phyloP scores from a whole-genome alignment of 2,797 vertebrate genomes.

The Rhabdophis nuchalis region DNA sequence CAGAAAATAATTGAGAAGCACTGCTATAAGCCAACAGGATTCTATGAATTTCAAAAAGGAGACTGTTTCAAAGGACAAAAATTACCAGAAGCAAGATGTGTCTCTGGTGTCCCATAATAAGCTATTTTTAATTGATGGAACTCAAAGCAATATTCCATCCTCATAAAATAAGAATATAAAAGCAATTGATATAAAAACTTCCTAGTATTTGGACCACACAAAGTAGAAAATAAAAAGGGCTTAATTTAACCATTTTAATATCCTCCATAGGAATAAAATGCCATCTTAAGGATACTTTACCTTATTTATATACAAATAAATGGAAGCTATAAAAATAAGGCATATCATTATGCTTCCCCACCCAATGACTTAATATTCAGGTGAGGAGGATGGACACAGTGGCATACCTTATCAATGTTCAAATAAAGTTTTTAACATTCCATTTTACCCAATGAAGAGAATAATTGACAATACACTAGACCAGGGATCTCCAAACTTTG shows the following conservation, averaged over 20 bases:
- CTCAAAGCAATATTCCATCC: not conserved
- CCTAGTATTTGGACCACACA: not conserved
- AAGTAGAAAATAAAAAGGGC: not conserved
- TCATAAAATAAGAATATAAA: not conserved
- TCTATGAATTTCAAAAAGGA: not conserved
- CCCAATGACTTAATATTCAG: not conserved
- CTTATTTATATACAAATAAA: not conserved
- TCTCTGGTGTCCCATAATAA: not conserved
- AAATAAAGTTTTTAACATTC: not conserved
- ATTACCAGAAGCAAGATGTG: not conserved
- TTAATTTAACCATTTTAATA: not conserved
- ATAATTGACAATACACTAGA: not conserved
- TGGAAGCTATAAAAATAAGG: not conserved
- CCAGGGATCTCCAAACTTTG: no score
- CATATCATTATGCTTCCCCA: not conserved
- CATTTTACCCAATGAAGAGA: not conserved
- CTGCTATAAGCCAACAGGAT: not conserved
- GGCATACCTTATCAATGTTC: not conserved
- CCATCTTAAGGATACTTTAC: not conserved
- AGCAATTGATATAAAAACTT: not conserved
- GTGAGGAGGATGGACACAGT: not conserved
- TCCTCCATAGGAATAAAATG: not conserved
- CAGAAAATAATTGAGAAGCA: no score
- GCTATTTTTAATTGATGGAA: not conserved
- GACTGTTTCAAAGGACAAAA: not conserved